phyloP scores from a whole-genome alignment of 2,888 invertebrate genomes.

The Julus scandinavius region DNA sequence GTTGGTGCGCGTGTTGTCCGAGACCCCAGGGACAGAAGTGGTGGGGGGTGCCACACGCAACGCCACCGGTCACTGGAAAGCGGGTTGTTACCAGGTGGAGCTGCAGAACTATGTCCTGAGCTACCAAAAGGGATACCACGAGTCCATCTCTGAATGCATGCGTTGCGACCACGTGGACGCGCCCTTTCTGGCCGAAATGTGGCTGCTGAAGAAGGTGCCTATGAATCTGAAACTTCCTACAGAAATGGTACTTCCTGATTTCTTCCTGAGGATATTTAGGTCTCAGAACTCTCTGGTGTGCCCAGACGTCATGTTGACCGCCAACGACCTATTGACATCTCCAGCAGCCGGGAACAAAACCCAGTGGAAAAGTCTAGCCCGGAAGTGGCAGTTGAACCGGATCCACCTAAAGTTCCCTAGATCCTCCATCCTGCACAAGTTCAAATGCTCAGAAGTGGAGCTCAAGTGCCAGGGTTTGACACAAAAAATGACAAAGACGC shows the following conservation, averaged over 20 bases:
- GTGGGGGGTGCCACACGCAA: constrained; percentile 62
- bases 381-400: constrained; percentile 55
- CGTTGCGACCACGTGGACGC: constrained; percentile 62
- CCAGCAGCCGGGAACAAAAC: background rate
- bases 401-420: constrained; percentile 42
- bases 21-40: constrained; percentile 58
- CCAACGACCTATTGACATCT: constrained; percentile 45
- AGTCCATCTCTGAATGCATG: constrained; percentile 60
- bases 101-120: constrained; percentile 62
- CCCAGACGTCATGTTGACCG: constrained; percentile 64
- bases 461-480: constrained; percentile 59
- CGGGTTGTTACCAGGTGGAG: constrained; percentile 62
- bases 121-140: constrained; percentile 62
- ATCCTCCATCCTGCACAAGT: constrained; percentile 51
- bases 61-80: constrained; percentile 62
- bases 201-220: constrained; percentile 58
- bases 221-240: constrained; percentile 59
- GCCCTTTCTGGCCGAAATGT: constrained; percentile 60
- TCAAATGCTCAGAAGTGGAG: constrained; percentile 60
- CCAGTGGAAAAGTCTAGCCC: constrained; percentile 54
- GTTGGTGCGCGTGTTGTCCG: constrained; percentile 61
- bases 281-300: constrained; percentile 61
- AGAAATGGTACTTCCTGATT: constrained; percentile 62
- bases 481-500: constrained; percentile 53
- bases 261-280: constrained; percentile 62